Evolutionary conservation across 2,888 invertebrate genomes (phyloP), one percentile per base, ranked within the genome.

Genomic region (Sinohyriopsis cumingii): DNA sequence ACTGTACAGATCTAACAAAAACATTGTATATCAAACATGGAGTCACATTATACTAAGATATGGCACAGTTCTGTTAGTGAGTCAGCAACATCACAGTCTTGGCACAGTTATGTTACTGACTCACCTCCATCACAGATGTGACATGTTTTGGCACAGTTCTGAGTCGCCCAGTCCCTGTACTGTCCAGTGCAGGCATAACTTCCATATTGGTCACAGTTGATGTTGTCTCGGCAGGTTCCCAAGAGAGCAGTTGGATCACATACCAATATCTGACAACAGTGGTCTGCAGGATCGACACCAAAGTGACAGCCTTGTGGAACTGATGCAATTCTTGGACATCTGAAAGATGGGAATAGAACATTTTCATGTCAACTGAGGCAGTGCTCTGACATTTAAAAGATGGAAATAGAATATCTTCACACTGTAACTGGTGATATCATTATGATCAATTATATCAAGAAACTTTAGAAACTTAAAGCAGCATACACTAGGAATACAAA

Each of bases 261-360:
- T 62, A 71, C 75, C 4, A 79, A 76, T 60, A 72, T 79, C 69
- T 80, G 81, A 63, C 84, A 84, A 74, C 84, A 84, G 3, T 61
- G 63, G 65, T 84, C 82, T 20, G 74, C 73, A 12, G 80, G 76
- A 71, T 84, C 82, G 24, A 69, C 73, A 12, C 74, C 62, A 54
- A 84, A 78, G 9, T 67, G 70, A 63, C 84, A 84, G 45, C 81
- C 81, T 12, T 64, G 55, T 24, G 84, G 82, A 3, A 84, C 67
- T 19, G 76, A 66, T 33, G 80, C 84, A 62, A 81, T 82, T 63
- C 82, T 73, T 67, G 74, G 81, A 69, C 84, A 84, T 63, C 84
- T 84, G 68, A 0, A 66, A 63, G 20, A 54, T 22, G 33, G 12
- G 63, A 25, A 45, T 45, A 45, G 45, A 45, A 45, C 15, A 45